Percentiles rank a stretch among this genome's conserved stretches.
Evolutionary conservation across 1,140 invertebrate genomes (phyloP).

Genomic region (Rhizoglyphus robini): DNA sequence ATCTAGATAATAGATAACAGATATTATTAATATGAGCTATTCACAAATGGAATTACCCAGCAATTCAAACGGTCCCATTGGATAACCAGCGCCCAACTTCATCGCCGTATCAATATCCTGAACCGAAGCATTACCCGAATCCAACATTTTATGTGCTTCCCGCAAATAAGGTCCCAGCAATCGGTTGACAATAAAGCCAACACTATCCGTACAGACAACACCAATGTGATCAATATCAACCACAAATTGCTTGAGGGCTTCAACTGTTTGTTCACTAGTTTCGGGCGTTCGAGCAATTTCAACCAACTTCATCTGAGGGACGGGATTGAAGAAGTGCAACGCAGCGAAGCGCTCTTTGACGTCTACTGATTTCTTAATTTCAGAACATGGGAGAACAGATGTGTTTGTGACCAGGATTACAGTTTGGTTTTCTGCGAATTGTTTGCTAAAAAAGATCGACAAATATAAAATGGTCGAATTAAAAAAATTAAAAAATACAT

Average conservation of each 20-base stretch:
- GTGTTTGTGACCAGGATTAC: slow-evolving; percentile 73
- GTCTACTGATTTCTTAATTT: slow-evolving; percentile 65
- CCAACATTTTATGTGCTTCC: slow-evolving; percentile 58
- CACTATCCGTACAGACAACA: slow-evolving; percentile 65
- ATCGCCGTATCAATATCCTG: slow-evolving; percentile 68
- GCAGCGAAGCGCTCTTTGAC: slow-evolving; percentile 30
- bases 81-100: slow-evolving; percentile 67
- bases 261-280: slow-evolving; percentile 54
- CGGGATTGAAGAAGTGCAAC: slow-evolving; percentile 84
- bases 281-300: slow-evolving; percentile 40
- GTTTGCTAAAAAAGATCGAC: too few species aligned
- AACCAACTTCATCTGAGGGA: slow-evolving; percentile 75
- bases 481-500: too few species aligned
- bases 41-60: too few species aligned
- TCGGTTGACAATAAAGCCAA: slow-evolving; percentile 71
- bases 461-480: too few species aligned
- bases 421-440: slow-evolving; percentile 45
- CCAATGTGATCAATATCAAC: slow-evolving; percentile 61
- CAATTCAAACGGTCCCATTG: slow-evolving; percentile 70
- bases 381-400: slow-evolving; percentile 68
- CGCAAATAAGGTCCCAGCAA: slow-evolving; percentile 60
- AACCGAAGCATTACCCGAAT: slow-evolving; percentile 52
- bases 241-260: slow-evolving; percentile 56
- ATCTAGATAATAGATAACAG: too few species aligned
- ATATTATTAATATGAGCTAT: too few species aligned